phyloP scores from a whole-genome alignment of 2,888 invertebrate genomes.

The Piscicola geometra region DNA sequence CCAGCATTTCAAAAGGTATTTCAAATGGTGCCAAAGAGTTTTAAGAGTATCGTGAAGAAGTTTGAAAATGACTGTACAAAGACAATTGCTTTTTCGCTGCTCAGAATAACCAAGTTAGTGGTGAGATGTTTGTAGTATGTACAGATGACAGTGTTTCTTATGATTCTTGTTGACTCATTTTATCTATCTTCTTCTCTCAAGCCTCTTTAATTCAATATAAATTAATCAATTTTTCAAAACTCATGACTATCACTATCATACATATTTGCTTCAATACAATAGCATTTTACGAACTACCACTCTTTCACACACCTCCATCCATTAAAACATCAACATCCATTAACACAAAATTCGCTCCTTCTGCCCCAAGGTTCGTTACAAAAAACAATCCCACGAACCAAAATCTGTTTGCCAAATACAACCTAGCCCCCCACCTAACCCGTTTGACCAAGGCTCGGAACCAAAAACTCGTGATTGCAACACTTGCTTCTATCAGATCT shows the following conservation, averaged over 20 bases:
- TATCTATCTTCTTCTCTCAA: too few relatives aligned
- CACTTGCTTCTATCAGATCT: conserved; percentile 19
- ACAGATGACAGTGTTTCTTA: too few relatives aligned
- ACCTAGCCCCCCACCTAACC: conserved; percentile 1
- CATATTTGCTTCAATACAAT: too few relatives aligned
- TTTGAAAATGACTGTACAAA: conserved; percentile 2
- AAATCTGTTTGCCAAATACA: neutral
- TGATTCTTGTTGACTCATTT: too few relatives aligned
- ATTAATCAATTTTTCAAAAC: too few relatives aligned
- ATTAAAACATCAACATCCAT: too few relatives aligned
- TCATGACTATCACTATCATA: too few relatives aligned
- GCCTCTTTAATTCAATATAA: too few relatives aligned
- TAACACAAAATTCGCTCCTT: too few relatives aligned
- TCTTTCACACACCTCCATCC: too few relatives aligned
- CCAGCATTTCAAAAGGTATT: conserved; percentile 1
- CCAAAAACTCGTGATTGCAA: conserved; percentile 24
- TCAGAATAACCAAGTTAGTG: conserved; percentile 9
- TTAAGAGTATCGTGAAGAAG: conserved; percentile 1
- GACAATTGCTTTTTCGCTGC: conserved; percentile 20
- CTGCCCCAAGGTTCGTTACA: conserved; percentile 17
- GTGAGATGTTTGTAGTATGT: too few relatives aligned
- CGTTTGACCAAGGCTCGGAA: conserved; percentile 23
- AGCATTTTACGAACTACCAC: too few relatives aligned
- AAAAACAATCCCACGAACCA: conserved; percentile 7
- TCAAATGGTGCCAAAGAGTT: neutral